Evolutionary conservation across 2,113 vertebrate genomes (phyloP).

Genomic region (Andinoacara biseriatus): DNA sequence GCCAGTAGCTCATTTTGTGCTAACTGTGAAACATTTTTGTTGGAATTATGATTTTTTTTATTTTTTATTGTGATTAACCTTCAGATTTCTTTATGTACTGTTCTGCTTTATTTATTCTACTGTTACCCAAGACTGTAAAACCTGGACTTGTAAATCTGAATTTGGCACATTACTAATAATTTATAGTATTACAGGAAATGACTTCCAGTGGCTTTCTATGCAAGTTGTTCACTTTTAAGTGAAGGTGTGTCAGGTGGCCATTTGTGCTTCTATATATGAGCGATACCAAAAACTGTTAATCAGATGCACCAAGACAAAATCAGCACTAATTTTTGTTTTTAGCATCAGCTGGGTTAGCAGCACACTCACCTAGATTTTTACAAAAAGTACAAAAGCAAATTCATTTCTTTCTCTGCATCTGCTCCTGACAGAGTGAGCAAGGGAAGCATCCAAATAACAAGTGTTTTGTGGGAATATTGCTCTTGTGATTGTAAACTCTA

Average conservation of each 20-base stretch:
- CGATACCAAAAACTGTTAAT: conserved; percentile 22
- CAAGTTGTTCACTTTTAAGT: background rate
- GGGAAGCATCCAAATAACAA: background rate
- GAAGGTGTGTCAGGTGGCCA: background rate
- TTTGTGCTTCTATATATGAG: background rate
- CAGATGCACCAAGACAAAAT: conserved; percentile 2
- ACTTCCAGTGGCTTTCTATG: conserved; percentile 2
- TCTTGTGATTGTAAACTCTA: background rate
- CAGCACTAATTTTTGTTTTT: background rate
- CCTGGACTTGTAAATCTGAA: background rate
- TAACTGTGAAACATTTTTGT: background rate
- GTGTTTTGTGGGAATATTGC: background rate
- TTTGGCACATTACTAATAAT: background rate
- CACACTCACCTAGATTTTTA: background rate
- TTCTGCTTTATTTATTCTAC: background rate
- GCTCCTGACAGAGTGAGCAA: too few species aligned
- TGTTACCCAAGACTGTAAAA: background rate
- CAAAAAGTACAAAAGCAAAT: background rate
- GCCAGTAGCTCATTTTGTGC: conserved; percentile 12
- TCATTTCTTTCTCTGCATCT: background rate
- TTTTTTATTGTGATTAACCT: background rate
- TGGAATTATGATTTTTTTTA: background rate
- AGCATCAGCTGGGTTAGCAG: background rate
- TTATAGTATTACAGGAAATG: background rate
- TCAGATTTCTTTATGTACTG: background rate